Percentiles rank a stretch among this genome's conserved stretches.
These are phyloP conservation scores for Lontra canadensis DNA, from an alignment of 2,113 vertebrate species.

Conservation along the genomic window DNA sequence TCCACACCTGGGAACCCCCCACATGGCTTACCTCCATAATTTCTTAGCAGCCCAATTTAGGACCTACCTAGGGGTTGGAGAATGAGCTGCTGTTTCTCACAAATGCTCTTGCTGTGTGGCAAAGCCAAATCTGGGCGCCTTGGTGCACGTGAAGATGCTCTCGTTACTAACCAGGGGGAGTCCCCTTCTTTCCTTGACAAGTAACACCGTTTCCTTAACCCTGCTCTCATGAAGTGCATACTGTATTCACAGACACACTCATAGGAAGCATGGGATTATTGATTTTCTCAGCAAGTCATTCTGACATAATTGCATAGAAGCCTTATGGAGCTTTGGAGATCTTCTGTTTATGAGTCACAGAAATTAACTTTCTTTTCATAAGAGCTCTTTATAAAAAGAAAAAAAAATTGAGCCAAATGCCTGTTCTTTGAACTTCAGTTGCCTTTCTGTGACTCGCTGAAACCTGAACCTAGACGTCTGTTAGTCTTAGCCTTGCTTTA, in stretches of 20 bases:
- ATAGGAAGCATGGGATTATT: slow-evolving; percentile 54
- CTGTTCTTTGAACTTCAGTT: slow-evolving; percentile 70
- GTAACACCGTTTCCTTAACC: neutral
- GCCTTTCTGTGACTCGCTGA: slow-evolving; percentile 55
- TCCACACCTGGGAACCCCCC: neutral
- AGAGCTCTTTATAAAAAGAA: slow-evolving; percentile 66
- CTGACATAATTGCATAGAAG: slow-evolving; percentile 70
- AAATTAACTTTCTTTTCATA: slow-evolving; percentile 73
- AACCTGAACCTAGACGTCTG: slow-evolving; percentile 59
- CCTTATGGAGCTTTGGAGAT: slow-evolving; percentile 68
- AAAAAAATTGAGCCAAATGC: slow-evolving; percentile 56
- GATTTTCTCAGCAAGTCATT: slow-evolving; percentile 71
- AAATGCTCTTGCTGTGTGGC: neutral
- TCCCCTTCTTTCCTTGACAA: neutral
- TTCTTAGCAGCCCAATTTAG: neutral
- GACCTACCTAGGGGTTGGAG: neutral
- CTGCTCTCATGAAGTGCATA: neutral
- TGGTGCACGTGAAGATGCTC: neutral
- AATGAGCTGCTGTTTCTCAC: slow-evolving; percentile 24
- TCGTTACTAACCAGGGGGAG: slow-evolving; percentile 35
- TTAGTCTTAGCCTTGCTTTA: slow-evolving; percentile 46
- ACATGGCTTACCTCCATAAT: neutral
- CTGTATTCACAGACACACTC: neutral
- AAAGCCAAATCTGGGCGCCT: neutral
- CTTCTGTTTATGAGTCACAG: slow-evolving; percentile 74